Conservation (phyloP, 2,888 invertebrate genomes). For the Ophraella communa region DNA sequence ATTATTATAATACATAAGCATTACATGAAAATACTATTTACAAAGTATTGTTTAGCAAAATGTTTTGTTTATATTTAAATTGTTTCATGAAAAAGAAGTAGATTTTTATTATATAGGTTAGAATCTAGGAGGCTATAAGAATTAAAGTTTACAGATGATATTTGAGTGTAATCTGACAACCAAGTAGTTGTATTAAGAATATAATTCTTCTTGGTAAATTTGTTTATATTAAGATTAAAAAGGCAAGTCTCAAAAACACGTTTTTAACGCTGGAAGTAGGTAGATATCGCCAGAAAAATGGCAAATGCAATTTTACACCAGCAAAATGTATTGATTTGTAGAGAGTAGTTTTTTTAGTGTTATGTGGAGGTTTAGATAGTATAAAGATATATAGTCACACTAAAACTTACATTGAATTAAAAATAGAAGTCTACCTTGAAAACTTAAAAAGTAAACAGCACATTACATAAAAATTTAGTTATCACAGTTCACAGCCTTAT, state of each 20-base stretch:
- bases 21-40: not conserved
- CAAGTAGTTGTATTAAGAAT: not conserved
- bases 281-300: constrained; percentile 1
- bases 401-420: constrained; percentile 39
- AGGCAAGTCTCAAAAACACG: not conserved
- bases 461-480: constrained; percentile 41
- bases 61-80: not conserved
- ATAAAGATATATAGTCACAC: constrained; percentile 10
- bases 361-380: constrained; percentile 12
- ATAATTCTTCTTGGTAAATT: not conserved
- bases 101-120: not conserved
- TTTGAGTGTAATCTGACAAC: not conserved
- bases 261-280: not conserved
- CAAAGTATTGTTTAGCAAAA: not conserved
- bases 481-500: constrained; percentile 37
- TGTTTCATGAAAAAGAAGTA: not conserved
- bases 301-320: constrained; percentile 12
- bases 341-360: constrained; percentile 9
- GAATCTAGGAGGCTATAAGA: not conserved
- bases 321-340: constrained; percentile 21
- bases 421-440: constrained; percentile 41
- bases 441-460: constrained; percentile 40
- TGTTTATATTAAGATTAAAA: not conserved
- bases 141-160: not conserved
- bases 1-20: not conserved